phyloP scores from a whole-genome alignment of 2,888 invertebrate species.

The Nesidiocoris tenuis region DNA sequence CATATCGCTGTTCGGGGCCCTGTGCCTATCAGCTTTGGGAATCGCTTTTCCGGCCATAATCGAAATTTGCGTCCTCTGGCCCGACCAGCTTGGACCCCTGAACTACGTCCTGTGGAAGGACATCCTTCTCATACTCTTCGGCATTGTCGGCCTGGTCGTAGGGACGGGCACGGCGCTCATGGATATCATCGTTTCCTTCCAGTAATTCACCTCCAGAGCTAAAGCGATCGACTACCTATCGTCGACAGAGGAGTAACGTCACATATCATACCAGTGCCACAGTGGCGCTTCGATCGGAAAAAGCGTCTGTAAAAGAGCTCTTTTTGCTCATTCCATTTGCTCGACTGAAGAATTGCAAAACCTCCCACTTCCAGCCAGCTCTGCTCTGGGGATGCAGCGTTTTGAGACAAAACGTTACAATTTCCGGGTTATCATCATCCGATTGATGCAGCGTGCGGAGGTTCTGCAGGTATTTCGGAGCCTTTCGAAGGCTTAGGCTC shows the following conservation, averaged over 20 bases:
- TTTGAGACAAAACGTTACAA: too few species aligned
- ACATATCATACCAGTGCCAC: conserved; percentile 34
- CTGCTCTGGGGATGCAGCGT: too few species aligned
- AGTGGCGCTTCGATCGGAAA: not conserved
- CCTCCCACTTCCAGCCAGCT: too few species aligned
- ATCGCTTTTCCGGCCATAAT: conserved; percentile 74
- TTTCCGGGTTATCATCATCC: too few species aligned
- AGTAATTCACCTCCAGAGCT: too few species aligned
- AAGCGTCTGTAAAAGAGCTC: not conserved
- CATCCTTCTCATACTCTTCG: conserved; percentile 58
- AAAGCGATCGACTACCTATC: too few species aligned
- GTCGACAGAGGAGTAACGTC: too few species aligned
- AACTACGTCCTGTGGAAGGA: conserved; percentile 58
- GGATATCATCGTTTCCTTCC: conserved; percentile 57
- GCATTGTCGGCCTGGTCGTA: conserved; percentile 59
- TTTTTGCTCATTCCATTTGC: too few species aligned
- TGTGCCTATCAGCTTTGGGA: conserved; percentile 71
- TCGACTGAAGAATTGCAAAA: too few species aligned
- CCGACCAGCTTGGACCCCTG: conserved; percentile 59
- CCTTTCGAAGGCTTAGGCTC: too few species aligned
- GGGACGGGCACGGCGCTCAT: conserved; percentile 61
- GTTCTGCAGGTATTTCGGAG: too few species aligned
- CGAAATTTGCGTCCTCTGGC: conserved; percentile 71
- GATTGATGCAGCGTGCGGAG: too few species aligned
- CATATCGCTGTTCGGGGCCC: conserved; percentile 73